Evolutionary conservation across 2,888 invertebrate species (phyloP).

Genomic region (Athetis lepigone): DNA sequence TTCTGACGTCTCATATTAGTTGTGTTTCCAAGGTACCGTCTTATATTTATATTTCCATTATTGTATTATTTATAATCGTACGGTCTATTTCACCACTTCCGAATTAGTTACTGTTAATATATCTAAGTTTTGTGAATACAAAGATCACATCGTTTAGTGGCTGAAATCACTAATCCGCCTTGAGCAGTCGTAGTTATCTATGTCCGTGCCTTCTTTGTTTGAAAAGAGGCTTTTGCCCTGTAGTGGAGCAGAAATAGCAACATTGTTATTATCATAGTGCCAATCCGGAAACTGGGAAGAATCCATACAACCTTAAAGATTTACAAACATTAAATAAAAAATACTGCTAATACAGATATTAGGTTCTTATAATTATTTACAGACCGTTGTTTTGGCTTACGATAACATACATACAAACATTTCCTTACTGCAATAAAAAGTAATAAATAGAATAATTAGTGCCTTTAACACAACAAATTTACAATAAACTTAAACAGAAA

Average conservation of each 20-base stretch:
- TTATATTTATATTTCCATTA: conserved; percentile 8
- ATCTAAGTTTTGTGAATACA: neutral
- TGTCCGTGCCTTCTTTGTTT: too few relatives aligned
- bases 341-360: neutral
- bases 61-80: neutral
- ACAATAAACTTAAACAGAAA: too few relatives aligned
- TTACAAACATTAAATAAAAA: conserved; percentile 11
- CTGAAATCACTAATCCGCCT: too few relatives aligned
- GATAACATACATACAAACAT: neutral
- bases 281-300: neutral
- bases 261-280: too few relatives aligned
- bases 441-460: too few relatives aligned
- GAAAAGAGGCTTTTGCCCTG: too few relatives aligned
- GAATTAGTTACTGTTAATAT: neutral
- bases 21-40: neutral
- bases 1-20: conserved; percentile 17
- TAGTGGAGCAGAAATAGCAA: too few relatives aligned
- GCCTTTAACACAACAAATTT: too few relatives aligned
- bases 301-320: neutral
- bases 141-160: too few relatives aligned
- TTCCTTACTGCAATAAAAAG: neutral
- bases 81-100: neutral
- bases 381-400: neutral
- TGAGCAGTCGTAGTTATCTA: too few relatives aligned
- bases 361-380: neutral